Evolutionary conservation across 2,113 vertebrate species (phyloP), one percentile per base, ranked within the genome.

Genomic region (Terrapene triunguis): DNA sequence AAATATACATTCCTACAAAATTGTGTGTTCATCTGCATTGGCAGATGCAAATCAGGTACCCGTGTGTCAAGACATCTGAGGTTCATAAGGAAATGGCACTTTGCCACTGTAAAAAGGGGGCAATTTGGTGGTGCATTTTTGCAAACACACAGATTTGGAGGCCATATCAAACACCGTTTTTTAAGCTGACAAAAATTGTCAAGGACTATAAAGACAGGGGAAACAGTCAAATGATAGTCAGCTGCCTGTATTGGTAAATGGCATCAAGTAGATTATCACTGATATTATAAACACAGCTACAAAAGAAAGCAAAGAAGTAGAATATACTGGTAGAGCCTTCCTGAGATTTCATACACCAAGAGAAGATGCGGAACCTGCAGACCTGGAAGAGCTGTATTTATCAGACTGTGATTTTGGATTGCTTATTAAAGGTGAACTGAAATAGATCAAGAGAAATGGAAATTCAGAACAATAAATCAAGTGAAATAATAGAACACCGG

Each of bases 301-400:
- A 82, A 92, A 82, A 32, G 57, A 91, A 94, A 94, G 78, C 38
- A 8, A 94, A 91, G 78, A 74, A 55, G 90, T 86, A 91, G 88
- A 85, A 42, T 65, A 86, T 48, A 87, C 57, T 50, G 35, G 21
- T 86, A 42, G 24, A 93, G 53, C 62, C 57, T 85, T 57, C 80
- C 86, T 91, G 35, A 87, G 59, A 83, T 94, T 90, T 91, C 65
- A 59, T 25, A 13, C 8, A 74, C 74, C 27, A 94, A 87, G 89
- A 69, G 90, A 97, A 93, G 65, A 59, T 19, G 54, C 87, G 94
- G 90, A 91, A 88, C 2, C 8, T 82, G 50, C 35, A 38, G 3
- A 89, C 27, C 47, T 50, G 87, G 87, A 72, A 82, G 57, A 92
- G 53, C 8, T 65, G 82, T 51, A 89, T 92, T 88, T 81, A 89